These are phyloP conservation scores for Cheilosia urbana DNA, from an alignment of 2,888 invertebrate genomes.

Conservation along the genomic window DNA sequence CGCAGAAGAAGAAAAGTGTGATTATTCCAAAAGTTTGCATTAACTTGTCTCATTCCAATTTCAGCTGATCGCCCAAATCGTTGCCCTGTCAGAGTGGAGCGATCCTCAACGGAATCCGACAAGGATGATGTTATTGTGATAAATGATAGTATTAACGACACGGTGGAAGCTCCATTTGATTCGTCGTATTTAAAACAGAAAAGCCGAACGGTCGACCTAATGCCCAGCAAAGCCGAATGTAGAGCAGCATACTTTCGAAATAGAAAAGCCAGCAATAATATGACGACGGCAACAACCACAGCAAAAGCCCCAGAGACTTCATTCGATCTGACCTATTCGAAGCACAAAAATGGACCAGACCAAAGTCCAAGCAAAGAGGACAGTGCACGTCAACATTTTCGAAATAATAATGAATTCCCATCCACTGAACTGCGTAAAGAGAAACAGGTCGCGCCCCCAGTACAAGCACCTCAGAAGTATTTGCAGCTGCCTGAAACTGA, in stretches of 20 bases:
- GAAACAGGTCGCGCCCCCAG: slow-evolving; percentile 6
- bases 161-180: slow-evolving; percentile 16
- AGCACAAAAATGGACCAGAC: slow-evolving; percentile 38
- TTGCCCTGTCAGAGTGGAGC: slow-evolving; percentile 11
- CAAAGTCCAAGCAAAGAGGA: slow-evolving; percentile 20
- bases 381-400: slow-evolving; percentile 14
- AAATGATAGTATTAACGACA: slow-evolving; percentile 65
- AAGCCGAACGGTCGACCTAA: slow-evolving; percentile 26
- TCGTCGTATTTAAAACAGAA: slow-evolving; percentile 29
- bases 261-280: neutral
- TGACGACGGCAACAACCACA: neutral
- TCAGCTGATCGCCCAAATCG: slow-evolving; percentile 9
- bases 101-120: slow-evolving; percentile 30
- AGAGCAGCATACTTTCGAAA: neutral
- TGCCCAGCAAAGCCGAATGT: slow-evolving; percentile 13
- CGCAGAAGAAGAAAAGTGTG: no score
- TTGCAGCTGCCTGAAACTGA: neutral
- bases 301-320: neutral
- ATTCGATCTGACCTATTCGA: slow-evolving; percentile 25
- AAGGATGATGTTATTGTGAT: slow-evolving; percentile 71
- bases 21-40: neutral
- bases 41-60: neutral
- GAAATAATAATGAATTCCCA: slow-evolving; percentile 23
- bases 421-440: slow-evolving; percentile 33
- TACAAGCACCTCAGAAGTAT: slow-evolving; percentile 26